phyloP scores from a whole-genome alignment of 2,888 invertebrate species.

The Rhodophaea formosa region DNA sequence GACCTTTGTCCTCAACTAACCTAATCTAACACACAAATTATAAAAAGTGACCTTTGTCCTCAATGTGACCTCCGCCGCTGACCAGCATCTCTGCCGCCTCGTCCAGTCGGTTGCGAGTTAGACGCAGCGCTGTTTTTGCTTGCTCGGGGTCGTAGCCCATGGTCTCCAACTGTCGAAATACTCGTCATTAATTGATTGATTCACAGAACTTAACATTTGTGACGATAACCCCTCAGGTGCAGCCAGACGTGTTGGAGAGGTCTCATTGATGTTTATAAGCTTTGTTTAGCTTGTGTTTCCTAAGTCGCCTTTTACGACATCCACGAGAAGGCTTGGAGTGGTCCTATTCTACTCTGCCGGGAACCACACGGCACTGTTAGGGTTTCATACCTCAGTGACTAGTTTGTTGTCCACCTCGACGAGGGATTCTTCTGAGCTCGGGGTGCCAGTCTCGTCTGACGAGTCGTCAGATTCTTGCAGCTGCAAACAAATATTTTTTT shows the following conservation, averaged over 20 bases:
- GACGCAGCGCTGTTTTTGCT: slow-evolving; percentile 78
- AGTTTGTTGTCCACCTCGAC: slow-evolving; percentile 53
- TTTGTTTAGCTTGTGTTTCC: too few species aligned
- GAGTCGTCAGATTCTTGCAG: slow-evolving; percentile 43
- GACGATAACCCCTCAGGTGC: too few species aligned
- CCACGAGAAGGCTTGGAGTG: too few species aligned
- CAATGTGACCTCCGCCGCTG: slow-evolving; percentile 56
- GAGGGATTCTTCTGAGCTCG: slow-evolving; percentile 47
- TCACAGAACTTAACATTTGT: neutral
- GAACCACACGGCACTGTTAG: neutral
- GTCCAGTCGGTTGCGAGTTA: slow-evolving; percentile 76
- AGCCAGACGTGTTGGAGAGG: too few species aligned
- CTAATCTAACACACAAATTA: too few species aligned
- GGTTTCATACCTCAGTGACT: slow-evolving; percentile 49
- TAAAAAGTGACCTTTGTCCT: neutral
- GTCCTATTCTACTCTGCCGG: too few species aligned
- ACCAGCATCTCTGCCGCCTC: slow-evolving; percentile 82
- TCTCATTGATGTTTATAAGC: too few species aligned
- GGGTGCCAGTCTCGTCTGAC: slow-evolving; percentile 38
- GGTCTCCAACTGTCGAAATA: slow-evolving; percentile 65
- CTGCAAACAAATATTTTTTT: slow-evolving; percentile 34
- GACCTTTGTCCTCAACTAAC: too few species aligned
- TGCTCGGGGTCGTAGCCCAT: slow-evolving; percentile 82
- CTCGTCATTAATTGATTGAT: neutral
- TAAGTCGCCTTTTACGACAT: too few species aligned